Conservation (phyloP, 2,888 invertebrate species). For the Drosophila mimica region DNA sequence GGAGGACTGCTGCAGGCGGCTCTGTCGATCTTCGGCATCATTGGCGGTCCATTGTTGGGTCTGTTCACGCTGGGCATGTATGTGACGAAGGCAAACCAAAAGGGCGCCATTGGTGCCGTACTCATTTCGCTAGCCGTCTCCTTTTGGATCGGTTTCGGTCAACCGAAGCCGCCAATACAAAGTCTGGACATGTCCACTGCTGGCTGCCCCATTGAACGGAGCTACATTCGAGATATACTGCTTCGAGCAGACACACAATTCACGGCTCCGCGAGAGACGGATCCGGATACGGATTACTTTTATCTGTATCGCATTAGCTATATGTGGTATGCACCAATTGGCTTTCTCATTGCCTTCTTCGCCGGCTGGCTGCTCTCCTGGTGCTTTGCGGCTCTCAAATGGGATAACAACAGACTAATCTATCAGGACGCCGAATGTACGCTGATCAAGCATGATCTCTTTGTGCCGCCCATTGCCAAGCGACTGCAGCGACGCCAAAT, state of each 20-base stretch:
- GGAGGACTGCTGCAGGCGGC: constrained; percentile 95
- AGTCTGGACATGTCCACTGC: constrained; percentile 87
- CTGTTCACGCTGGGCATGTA: constrained; percentile 95
- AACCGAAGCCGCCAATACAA: constrained; percentile 88
- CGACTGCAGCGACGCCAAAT: constrained; percentile 83
- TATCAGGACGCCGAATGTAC: constrained; percentile 79
- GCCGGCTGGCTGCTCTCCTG: constrained; percentile 86
- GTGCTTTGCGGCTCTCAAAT: constrained; percentile 81
- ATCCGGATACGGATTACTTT: constrained; percentile 68
- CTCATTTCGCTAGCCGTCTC: constrained; percentile 88
- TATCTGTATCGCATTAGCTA: constrained; percentile 87
- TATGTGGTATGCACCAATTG: constrained; percentile 89
- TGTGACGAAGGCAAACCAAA: constrained; percentile 90
- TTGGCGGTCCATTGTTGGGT: constrained; percentile 94
- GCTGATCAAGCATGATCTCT: constrained; percentile 87
- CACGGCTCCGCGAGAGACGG: constrained; percentile 2
- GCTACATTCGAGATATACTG: constrained; percentile 58
- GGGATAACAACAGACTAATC: constrained; percentile 78
- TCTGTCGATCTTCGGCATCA: constrained; percentile 93
- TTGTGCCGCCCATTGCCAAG: constrained; percentile 86
- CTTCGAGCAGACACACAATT: background rate
- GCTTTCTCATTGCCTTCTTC: constrained; percentile 86
- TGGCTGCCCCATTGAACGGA: constrained; percentile 85
- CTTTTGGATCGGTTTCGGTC: constrained; percentile 94
- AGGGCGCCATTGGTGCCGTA: constrained; percentile 89